Conservation (phyloP, 2,797 vertebrate species). For the Rachycentron canadum region DNA sequence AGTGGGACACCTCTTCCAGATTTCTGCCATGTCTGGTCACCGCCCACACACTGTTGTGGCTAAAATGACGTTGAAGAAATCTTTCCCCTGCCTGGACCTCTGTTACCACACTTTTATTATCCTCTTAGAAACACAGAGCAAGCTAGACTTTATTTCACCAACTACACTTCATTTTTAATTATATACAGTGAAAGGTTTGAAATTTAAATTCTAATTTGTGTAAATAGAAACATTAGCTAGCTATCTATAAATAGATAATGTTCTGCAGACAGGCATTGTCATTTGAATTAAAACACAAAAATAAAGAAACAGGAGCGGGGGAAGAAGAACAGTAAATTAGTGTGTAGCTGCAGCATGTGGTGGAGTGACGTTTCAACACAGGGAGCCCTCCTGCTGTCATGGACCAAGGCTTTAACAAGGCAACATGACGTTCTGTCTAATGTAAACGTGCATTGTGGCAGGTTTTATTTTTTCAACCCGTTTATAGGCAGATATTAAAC, state of each 20-base stretch:
- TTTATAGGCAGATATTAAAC: conserved; percentile 35
- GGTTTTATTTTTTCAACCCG: not conserved
- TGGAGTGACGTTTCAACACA: conserved; percentile 56
- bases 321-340: conserved; percentile 23
- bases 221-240: not conserved
- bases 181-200: not conserved
- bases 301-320: not conserved
- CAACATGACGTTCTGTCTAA: conserved; percentile 46
- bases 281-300: conserved; percentile 7
- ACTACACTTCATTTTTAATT: conserved; percentile 10
- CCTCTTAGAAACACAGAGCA: conserved; percentile 32
- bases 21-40: conserved; percentile 66
- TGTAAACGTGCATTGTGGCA: conserved; percentile 41
- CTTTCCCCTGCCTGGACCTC: conserved; percentile 24
- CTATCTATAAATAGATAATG: not conserved
- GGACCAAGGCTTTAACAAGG: conserved; percentile 55
- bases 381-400: conserved; percentile 55
- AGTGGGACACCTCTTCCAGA: conserved; percentile 73
- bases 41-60: conserved; percentile 60
- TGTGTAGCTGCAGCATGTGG: conserved; percentile 21
- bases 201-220: not conserved
- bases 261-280: conserved; percentile 7
- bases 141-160: conserved; percentile 6
- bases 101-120: conserved; percentile 50
- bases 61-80: conserved; percentile 42